Conservation (phyloP, 1,140 invertebrate genomes). For the Fopius arisanus region DNA sequence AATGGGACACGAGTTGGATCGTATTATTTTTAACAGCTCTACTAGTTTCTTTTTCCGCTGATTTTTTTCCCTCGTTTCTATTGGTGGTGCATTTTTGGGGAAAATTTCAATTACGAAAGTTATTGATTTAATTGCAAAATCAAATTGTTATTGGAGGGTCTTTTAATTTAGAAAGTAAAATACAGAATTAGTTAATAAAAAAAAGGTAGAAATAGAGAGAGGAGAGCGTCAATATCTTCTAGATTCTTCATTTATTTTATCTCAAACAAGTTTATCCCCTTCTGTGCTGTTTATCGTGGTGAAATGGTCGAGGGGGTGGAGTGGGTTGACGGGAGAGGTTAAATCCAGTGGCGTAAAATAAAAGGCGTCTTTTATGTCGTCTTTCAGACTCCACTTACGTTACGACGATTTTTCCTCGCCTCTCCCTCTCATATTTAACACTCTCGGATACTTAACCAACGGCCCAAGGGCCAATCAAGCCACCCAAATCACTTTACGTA, state of each 20-base stretch:
- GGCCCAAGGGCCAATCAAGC: not conserved
- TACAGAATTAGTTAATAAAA: no score
- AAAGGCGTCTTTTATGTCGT: slow-evolving; percentile 12
- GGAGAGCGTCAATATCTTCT: not conserved
- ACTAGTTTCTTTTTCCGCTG: no score
- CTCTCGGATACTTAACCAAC: not conserved
- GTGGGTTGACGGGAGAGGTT: not conserved
- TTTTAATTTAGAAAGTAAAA: no score
- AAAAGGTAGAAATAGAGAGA: no score
- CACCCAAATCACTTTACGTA: not conserved
- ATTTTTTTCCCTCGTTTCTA: no score
- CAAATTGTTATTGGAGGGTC: no score
- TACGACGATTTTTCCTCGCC: not conserved
- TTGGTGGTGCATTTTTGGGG: no score
- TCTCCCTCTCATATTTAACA: not conserved
- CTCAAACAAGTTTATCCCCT: slow-evolving; percentile 8
- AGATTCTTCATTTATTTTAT: slow-evolving; percentile 4
- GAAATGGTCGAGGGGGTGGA: not conserved
- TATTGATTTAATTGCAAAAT: no score
- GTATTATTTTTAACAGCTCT: not conserved
- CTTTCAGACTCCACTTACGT: slow-evolving; percentile 10
- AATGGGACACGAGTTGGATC: not conserved
- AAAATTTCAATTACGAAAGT: no score
- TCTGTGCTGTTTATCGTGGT: not conserved
- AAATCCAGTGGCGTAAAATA: slow-evolving; percentile 13